Conservation (phyloP, 2,888 invertebrate genomes). For the Oscheius sp. region DNA sequence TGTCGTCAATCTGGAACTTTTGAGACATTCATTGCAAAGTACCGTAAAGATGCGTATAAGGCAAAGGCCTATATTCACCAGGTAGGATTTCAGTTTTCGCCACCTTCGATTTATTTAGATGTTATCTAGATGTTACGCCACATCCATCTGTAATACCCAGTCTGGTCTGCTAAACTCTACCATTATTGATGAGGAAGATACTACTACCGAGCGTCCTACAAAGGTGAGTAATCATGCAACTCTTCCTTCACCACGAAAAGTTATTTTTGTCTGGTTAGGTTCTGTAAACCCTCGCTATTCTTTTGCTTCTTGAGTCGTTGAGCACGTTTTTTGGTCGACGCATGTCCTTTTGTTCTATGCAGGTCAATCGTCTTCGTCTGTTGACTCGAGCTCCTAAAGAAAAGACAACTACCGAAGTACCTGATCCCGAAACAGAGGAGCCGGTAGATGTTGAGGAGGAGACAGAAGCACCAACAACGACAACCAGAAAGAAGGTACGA, state of each 20-base stretch:
- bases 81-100: conserved; percentile 29
- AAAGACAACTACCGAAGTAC: conserved; percentile 23
- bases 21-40: conserved; percentile 63
- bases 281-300: neutral
- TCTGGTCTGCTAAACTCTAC: conserved; percentile 64
- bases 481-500: conserved; percentile 16
- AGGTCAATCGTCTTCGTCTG: conserved; percentile 48
- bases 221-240: conserved; percentile 38
- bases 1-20: conserved; percentile 63
- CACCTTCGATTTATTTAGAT: conserved; percentile 46
- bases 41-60: conserved; percentile 67
- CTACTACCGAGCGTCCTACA: conserved; percentile 48
- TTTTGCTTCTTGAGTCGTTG: conserved; percentile 19
- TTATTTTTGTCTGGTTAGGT: neutral
- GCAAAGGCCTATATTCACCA: conserved; percentile 69
- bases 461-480: neutral
- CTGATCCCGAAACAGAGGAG: conserved; percentile 6
- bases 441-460: conserved; percentile 2
- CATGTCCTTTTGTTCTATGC: conserved; percentile 16
- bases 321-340: conserved; percentile 21
- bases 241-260: neutral
- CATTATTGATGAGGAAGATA: conserved; percentile 54
- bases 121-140: conserved; percentile 67
- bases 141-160: conserved; percentile 65
- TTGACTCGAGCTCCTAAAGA: conserved; percentile 46